Evolutionary conservation across 2,113 vertebrate species (phyloP).

Genomic region (Phodopus roborovskii): DNA sequence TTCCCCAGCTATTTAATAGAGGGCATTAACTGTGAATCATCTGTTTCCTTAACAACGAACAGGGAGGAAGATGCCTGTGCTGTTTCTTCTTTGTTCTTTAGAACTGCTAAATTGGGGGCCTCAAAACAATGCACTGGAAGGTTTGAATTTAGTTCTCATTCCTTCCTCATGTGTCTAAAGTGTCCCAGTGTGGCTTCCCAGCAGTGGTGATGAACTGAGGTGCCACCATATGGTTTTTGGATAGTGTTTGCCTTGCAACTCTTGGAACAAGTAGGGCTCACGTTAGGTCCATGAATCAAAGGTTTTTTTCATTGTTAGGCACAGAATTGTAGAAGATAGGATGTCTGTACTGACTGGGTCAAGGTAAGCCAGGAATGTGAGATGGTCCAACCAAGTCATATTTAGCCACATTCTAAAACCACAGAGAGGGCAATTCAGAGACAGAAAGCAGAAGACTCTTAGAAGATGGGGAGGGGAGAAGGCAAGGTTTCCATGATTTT

Average conservation of each 20-base stretch:
- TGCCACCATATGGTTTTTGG: neutral
- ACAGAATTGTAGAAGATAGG: neutral
- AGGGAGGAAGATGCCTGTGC: neutral
- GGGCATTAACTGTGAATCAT: neutral
- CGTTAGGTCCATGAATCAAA: neutral
- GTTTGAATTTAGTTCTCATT: neutral
- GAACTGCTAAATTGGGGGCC: neutral
- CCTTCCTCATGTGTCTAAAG: neutral
- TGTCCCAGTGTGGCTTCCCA: neutral
- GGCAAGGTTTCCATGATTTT: neutral
- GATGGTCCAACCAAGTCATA: neutral
- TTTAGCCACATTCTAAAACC: neutral
- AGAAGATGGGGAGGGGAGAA: neutral
- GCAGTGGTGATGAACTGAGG: neutral
- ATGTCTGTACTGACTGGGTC: neutral
- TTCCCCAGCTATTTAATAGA: neutral
- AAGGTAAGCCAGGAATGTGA: neutral
- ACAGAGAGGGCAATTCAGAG: neutral
- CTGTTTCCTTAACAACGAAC: neutral
- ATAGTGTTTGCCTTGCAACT: neutral
- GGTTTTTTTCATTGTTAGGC: neutral
- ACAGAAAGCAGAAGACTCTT: neutral
- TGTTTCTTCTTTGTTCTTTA: neutral
- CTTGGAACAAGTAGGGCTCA: neutral
- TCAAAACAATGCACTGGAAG: neutral